Conservation (phyloP, 2,888 invertebrate genomes). For the Venusia cambrica region DNA sequence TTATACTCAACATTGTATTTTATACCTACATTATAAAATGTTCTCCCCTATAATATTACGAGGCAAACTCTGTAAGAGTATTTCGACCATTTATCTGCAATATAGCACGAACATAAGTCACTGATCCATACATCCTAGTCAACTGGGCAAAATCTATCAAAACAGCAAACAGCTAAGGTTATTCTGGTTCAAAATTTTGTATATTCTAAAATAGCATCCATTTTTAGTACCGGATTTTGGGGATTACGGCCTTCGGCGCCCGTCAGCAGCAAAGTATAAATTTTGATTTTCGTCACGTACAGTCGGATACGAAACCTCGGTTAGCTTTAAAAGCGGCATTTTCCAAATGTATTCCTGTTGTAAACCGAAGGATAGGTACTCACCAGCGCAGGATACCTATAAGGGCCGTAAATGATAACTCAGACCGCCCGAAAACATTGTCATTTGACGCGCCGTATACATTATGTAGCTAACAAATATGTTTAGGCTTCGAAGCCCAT, state of each 20-base stretch:
- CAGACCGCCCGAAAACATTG: too few relatives aligned
- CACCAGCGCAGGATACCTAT: slow-evolving; percentile 6
- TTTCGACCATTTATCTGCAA: too few relatives aligned
- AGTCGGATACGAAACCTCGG: slow-evolving; percentile 31
- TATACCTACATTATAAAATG: too few relatives aligned
- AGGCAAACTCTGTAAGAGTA: too few relatives aligned
- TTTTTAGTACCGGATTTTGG: slow-evolving; percentile 29
- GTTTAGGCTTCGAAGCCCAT: too few relatives aligned
- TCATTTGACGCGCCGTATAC: too few relatives aligned
- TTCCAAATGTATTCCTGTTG: slow-evolving; percentile 30
- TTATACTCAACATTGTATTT: too few relatives aligned
- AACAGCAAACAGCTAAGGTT: slow-evolving; percentile 14
- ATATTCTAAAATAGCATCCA: slow-evolving; percentile 28
- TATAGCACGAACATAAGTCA: too few relatives aligned
- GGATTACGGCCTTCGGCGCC: slow-evolving; percentile 28
- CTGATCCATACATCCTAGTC: background rate
- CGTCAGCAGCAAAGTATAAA: slow-evolving; percentile 31
- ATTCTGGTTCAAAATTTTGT: slow-evolving; percentile 21
- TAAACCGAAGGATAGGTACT: slow-evolving; percentile 13
- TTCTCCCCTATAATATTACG: too few relatives aligned
- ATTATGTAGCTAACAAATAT: too few relatives aligned
- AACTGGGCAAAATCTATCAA: slow-evolving; percentile 6
- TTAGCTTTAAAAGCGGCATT: slow-evolving; percentile 30
- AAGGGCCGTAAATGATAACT: too few relatives aligned
- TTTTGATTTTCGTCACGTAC: slow-evolving; percentile 36